Evolutionary conservation across 92 coral and sea anemone genomes (phyloP).

Genomic region (Blastomussa wellsi): DNA sequence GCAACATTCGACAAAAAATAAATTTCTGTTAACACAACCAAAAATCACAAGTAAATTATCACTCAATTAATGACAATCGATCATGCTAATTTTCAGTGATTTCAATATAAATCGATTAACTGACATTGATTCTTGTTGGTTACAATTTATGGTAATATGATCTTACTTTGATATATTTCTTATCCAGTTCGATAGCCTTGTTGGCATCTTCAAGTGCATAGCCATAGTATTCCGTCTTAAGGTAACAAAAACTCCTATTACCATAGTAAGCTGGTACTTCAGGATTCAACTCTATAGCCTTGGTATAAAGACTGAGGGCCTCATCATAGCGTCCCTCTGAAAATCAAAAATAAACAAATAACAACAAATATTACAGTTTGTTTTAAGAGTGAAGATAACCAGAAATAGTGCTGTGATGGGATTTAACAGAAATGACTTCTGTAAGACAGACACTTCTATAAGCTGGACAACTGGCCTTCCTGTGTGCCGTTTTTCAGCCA

Average conservation of each 20-base stretch:
- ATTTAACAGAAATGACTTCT: too few species aligned
- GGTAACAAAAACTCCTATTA: slow-evolving; percentile 93
- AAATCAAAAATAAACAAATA: background rate
- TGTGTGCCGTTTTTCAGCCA: too few species aligned
- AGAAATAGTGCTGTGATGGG: background rate
- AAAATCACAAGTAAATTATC: too few species aligned
- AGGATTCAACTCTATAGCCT: slow-evolving; percentile 89
- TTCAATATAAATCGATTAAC: too few species aligned
- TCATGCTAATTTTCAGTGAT: too few species aligned
- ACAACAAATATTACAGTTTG: background rate
- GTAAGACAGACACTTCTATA: too few species aligned
- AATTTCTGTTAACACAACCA: too few species aligned
- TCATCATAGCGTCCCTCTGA: slow-evolving; percentile 78
- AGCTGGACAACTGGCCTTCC: too few species aligned
- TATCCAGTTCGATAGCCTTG: slow-evolving; percentile 93
- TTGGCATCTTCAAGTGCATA: slow-evolving; percentile 91
- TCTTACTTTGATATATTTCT: slow-evolving; percentile 84
- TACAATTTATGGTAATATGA: too few species aligned
- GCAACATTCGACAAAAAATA: too few species aligned
- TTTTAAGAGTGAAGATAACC: background rate
- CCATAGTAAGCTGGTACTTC: slow-evolving; percentile 85
- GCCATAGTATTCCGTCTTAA: slow-evolving; percentile 91
- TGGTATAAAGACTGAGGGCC: slow-evolving; percentile 77
- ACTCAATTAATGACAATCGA: too few species aligned
- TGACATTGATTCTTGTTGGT: too few species aligned